Base-by-base conservation (phyloP, 1,140 invertebrate genomes). In the Drosophila navojoa region DNA sequence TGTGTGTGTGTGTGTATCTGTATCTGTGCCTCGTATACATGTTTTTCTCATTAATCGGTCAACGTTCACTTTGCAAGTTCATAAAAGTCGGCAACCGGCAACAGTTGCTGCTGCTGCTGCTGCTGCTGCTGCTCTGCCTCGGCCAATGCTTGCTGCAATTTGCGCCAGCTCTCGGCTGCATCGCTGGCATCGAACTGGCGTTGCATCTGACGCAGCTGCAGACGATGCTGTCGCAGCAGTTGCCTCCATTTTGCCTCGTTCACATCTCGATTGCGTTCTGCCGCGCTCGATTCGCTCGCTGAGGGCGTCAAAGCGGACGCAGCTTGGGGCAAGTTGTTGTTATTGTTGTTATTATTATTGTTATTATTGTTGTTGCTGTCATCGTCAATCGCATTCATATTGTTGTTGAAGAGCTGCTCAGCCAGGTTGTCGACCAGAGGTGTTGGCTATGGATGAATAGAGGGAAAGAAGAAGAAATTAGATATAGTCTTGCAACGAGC, bases 161-260 rank as follows among this genome's bases (percentile, higher is more conserved):
- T 81, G 7, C 81, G 76, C 86, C 86, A 90, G 71, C 86, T 90
- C 13, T 90, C 84, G 15, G 71, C 85, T 27, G 68, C 68, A 52
- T 71, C 69, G 47, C 13, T 49, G 11, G 62, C 75, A 73, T 81
- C 78, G 45, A 69, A 61, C 15, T 73, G 78, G 6, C 59, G 76
- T 25, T 82, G 81, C 69, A 64, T 22, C 29, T 79, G 80, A 25
- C 47, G 11, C 38, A 71, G 53, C 42, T 81, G 64, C 27, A 64
- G 74, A 44, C 76, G 81, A 61, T 78, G 82, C 67, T 86, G 75
- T 11, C 82, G 78, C 63, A 85, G 66, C 52, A 85, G 57, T 16
- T 87, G 82, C 16, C 62, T 55, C 81, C 78, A 85, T 54, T 85
- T 85, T 6, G 38, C 64, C 22, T 68, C 58, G 15, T 38, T 60